Evolutionary conservation across 1,140 invertebrate genomes (phyloP).

Genomic region (Zaprionus taronus): DNA sequence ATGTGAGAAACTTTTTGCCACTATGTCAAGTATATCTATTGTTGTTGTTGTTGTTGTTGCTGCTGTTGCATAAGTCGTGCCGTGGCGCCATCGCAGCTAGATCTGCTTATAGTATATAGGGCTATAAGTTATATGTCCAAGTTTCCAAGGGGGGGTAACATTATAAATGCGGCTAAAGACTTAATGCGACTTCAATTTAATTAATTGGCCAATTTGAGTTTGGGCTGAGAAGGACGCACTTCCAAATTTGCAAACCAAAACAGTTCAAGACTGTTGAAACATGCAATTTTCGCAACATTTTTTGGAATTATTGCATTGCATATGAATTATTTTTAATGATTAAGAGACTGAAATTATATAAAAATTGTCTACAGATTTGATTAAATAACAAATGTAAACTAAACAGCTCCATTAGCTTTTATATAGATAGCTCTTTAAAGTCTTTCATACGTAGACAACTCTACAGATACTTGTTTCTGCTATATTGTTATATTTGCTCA

Average conservation of each 20-base stretch:
- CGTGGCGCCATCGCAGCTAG: conserved; percentile 40
- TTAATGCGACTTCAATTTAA: conserved; percentile 62
- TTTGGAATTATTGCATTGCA: background rate
- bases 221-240: background rate
- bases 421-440: too few species aligned
- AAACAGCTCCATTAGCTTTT: too few species aligned
- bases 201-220: conserved; percentile 6
- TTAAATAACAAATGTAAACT: too few species aligned
- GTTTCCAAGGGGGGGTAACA: background rate
- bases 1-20: conserved; percentile 74
- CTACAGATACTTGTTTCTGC: too few species aligned
- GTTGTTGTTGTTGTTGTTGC: conserved; percentile 22
- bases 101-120: conserved; percentile 37
- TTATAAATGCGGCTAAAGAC: conserved; percentile 12
- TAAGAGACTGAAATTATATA: background rate
- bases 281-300: background rate
- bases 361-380: too few species aligned
- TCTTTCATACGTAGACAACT: too few species aligned
- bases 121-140: conserved; percentile 38
- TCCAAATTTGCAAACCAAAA: background rate
- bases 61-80: conserved; percentile 58
- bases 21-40: conserved; percentile 70
- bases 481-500: too few species aligned
- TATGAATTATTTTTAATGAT: background rate
- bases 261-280: background rate